Conservation (phyloP, 2,888 invertebrate species). For the Dastarcus helophoroides region DNA sequence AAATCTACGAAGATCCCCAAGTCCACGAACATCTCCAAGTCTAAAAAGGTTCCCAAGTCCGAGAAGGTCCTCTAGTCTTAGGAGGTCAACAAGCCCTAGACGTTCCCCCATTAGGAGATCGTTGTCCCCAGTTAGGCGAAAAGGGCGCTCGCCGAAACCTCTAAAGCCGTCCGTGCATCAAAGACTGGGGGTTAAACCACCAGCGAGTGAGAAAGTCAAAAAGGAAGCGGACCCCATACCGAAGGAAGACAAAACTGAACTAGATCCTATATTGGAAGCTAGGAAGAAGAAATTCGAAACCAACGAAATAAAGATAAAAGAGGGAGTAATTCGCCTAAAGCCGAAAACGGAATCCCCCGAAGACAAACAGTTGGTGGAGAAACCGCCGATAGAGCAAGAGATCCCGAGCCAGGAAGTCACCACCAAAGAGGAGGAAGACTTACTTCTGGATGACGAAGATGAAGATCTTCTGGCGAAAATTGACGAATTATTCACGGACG, state of each 20-base stretch:
- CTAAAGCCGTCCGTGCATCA: conserved; percentile 20
- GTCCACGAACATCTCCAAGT: conserved; percentile 11
- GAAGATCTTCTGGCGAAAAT: conserved; percentile 25
- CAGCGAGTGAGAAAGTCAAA: conserved; percentile 5
- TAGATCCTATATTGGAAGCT: conserved; percentile 42
- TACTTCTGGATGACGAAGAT: conserved; percentile 8
- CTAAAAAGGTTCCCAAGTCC: no score
- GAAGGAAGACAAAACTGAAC: conserved; percentile 8
- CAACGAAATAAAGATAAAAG: conserved; percentile 36
- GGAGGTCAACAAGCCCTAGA: conserved; percentile 13
- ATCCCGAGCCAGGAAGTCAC: background rate
- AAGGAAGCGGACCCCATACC: conserved; percentile 7
- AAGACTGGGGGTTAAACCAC: conserved; percentile 19
- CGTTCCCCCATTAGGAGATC: conserved; percentile 14
- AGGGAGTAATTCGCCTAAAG: conserved; percentile 40
- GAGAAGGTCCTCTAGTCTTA: conserved; percentile 6
- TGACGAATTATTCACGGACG: conserved; percentile 33
- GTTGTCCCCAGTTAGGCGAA: conserved; percentile 5
- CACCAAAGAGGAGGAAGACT: background rate
- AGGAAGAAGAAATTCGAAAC: conserved; percentile 43
- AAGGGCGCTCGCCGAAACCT: conserved; percentile 10
- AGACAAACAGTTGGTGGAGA: conserved; percentile 5
- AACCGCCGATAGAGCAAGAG: conserved; percentile 7
- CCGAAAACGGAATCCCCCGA: conserved; percentile 17
- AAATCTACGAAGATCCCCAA: conserved; percentile 16